phyloP scores from a whole-genome alignment of 2,797 vertebrate genomes.

The Cyclopterus lumpus region DNA sequence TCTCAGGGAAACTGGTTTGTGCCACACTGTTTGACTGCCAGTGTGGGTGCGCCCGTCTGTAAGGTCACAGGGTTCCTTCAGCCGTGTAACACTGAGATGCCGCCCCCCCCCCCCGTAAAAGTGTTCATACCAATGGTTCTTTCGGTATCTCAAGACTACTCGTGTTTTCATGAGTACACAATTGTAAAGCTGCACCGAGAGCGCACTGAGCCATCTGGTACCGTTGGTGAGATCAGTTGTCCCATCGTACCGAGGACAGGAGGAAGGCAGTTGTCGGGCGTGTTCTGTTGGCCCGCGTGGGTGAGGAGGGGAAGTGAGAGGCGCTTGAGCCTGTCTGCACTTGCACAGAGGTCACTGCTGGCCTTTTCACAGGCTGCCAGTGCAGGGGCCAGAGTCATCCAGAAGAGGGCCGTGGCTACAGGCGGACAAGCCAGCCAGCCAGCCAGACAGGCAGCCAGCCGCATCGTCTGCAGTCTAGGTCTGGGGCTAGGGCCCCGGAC shows the following conservation, averaged over 20 bases:
- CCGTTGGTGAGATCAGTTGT: constrained; percentile 38
- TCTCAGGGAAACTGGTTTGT: constrained; percentile 79
- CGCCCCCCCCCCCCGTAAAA: not conserved
- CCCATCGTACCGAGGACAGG: constrained; percentile 10
- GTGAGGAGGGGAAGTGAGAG: constrained; percentile 52
- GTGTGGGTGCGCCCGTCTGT: constrained; percentile 53
- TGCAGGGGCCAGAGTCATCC: constrained; percentile 77
- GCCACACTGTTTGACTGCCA: constrained; percentile 60
- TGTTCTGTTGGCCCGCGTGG: constrained; percentile 39
- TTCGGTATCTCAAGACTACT: constrained; percentile 22
- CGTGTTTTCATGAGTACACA: constrained; percentile 23
- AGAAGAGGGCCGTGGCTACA: constrained; percentile 80
- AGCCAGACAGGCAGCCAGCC: constrained; percentile 78
- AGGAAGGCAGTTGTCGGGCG: constrained; percentile 48
- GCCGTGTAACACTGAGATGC: constrained; percentile 51
- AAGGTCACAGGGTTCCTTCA: constrained; percentile 74
- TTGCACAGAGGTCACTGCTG: constrained; percentile 75
- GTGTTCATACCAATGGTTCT: constrained; percentile 27
- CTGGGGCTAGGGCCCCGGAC: constrained; percentile 73
- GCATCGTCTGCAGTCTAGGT: constrained; percentile 78
- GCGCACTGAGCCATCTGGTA: constrained; percentile 36
- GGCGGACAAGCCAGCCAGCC: constrained; percentile 68
- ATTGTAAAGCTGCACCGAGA: constrained; percentile 36
- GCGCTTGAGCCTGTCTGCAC: constrained; percentile 70
- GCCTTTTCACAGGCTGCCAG: constrained; percentile 75